A percentile compares a stretch with the other conserved stretches of the same genome.
phyloP scores from a whole-genome alignment of 2,888 invertebrate species.

The Phania funesta region DNA sequence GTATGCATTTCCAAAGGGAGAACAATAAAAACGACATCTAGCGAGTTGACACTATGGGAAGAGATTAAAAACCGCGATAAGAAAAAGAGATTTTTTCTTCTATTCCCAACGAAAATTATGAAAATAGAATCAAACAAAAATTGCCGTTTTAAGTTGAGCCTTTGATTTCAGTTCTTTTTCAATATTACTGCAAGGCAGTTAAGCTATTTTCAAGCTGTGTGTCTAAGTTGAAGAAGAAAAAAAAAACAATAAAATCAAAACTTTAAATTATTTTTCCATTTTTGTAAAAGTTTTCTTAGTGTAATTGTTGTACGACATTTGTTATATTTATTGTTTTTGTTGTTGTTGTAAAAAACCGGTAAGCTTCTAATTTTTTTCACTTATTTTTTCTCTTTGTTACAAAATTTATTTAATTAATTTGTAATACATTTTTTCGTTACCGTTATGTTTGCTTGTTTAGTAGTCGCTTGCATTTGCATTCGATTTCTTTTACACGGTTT shows the following conservation, averaged over 20 bases:
- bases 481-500: too few relatives aligned
- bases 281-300: not conserved
- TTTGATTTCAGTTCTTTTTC: conserved; percentile 46
- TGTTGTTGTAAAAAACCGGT: too few relatives aligned
- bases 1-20: not conserved
- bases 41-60: not conserved
- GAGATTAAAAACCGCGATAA: conserved; percentile 29
- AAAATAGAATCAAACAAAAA: conserved; percentile 42
- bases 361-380: too few relatives aligned
- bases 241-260: not conserved
- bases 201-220: conserved; percentile 3
- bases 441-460: too few relatives aligned
- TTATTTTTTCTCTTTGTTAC: too few relatives aligned
- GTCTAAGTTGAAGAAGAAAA: too few relatives aligned
- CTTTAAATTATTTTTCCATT: not conserved
- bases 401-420: too few relatives aligned
- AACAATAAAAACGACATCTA: not conserved
- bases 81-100: not conserved
- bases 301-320: not conserved
- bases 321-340: too few relatives aligned
- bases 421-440: too few relatives aligned
- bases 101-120: not conserved
- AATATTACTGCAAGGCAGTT: conserved; percentile 44
- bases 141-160: conserved; percentile 17
- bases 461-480: too few relatives aligned